Percentiles rank a stretch among this genome's conserved stretches.
phyloP scores from a whole-genome alignment of 2,888 invertebrate genomes.

The Polymixis lichenea region DNA sequence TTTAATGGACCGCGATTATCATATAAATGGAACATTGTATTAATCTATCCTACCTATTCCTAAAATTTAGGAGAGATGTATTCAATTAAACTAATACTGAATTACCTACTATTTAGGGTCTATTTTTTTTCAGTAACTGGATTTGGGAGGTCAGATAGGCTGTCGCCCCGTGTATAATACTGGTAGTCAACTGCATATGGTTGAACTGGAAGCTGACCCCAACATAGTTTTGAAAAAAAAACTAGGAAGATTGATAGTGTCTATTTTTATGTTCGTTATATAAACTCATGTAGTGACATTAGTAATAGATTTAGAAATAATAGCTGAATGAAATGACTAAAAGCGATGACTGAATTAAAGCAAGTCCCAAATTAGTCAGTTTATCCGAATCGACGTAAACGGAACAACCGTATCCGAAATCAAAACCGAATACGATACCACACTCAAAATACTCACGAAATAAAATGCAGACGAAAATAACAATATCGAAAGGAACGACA shows the following conservation, averaged over 20 bases:
- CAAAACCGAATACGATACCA: slow-evolving; percentile 53
- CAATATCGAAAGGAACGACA: slow-evolving; percentile 70
- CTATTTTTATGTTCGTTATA: too few relatives aligned
- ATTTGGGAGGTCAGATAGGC: too few relatives aligned
- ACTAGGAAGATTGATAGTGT: too few relatives aligned
- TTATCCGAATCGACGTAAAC: slow-evolving; percentile 2
- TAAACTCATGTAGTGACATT: not conserved
- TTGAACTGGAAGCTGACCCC: too few relatives aligned
- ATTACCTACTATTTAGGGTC: not conserved
- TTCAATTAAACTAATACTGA: slow-evolving; percentile 27
- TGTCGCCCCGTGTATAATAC: too few relatives aligned
- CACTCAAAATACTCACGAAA: slow-evolving; percentile 72
- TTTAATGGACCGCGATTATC: slow-evolving; percentile 56
- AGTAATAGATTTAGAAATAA: not conserved
- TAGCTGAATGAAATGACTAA: too few relatives aligned
- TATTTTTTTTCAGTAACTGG: too few relatives aligned
- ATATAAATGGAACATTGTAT: slow-evolving; percentile 56
- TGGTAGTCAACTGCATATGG: too few relatives aligned
- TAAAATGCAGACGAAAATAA: slow-evolving; percentile 67
- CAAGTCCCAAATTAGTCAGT: too few relatives aligned
- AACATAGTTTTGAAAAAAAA: too few relatives aligned
- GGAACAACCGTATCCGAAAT: slow-evolving; percentile 3
- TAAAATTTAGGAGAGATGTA: slow-evolving; percentile 41
- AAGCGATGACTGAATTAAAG: not conserved
- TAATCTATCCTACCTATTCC: slow-evolving; percentile 44